Conservation (phyloP, 2,888 invertebrate genomes). For the Alitta virens region DNA sequence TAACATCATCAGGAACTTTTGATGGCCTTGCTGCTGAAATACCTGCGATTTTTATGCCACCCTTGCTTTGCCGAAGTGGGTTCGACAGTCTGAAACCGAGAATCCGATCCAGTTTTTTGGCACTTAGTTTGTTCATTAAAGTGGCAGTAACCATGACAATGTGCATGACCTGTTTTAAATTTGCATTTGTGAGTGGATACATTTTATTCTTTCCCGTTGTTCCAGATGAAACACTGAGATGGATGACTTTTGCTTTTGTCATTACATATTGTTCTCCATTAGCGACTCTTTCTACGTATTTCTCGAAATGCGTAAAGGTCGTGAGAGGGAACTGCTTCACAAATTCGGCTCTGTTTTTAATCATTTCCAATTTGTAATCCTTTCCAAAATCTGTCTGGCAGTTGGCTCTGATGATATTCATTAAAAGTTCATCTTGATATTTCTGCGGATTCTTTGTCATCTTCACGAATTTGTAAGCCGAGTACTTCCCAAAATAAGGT, state of each 20-base stretch:
- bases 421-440: not conserved
- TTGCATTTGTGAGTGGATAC: not conserved
- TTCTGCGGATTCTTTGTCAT: too few relatives aligned
- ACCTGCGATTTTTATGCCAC: not conserved
- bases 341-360: not conserved
- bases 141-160: not conserved
- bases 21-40: not conserved
- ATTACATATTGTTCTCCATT: not conserved
- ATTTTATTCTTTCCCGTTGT: not conserved
- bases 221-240: not conserved
- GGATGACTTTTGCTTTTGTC: not conserved
- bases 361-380: not conserved
- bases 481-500: too few relatives aligned
- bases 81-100: not conserved
- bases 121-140: not conserved
- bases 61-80: not conserved
- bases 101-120: not conserved
- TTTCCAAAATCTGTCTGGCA: not conserved
- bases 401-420: not conserved
- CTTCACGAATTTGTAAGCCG: too few relatives aligned
- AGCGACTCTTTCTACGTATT: not conserved
- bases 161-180: not conserved
- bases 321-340: not conserved
- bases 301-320: not conserved
- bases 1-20: not conserved